Percentiles rank a stretch among this genome's conserved stretches.
These are phyloP conservation scores for Elaphurus davidianus DNA, from an alignment of 2,113 vertebrate species.

Conservation along the genomic window DNA sequence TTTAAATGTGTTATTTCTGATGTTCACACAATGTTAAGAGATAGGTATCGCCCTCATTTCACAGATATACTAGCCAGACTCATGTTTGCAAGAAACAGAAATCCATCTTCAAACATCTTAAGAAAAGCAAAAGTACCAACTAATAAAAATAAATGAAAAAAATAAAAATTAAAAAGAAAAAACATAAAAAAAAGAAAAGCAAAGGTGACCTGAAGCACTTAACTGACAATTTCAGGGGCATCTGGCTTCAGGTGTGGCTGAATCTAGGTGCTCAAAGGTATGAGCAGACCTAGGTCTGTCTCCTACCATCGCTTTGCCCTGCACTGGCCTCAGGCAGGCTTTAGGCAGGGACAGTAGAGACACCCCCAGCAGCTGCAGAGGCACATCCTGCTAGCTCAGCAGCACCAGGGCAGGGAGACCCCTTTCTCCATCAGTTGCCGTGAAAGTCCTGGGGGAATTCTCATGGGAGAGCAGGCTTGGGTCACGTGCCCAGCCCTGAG, in stretches of 20 bases:
- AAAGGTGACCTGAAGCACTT: not conserved
- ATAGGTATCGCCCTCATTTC: not conserved
- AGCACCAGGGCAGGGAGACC: not conserved
- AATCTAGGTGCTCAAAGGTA: not conserved
- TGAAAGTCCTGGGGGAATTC: not conserved
- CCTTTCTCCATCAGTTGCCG: not conserved
- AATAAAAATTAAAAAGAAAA: too few relatives aligned
- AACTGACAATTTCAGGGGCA: not conserved
- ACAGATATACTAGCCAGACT: not conserved
- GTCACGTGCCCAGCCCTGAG: not conserved
- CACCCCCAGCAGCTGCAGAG: not conserved
- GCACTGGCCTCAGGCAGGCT: not conserved
- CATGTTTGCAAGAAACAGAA: slow-evolving; percentile 18
- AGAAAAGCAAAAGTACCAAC: not conserved
- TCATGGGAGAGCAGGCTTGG: not conserved
- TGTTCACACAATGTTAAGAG: not conserved
- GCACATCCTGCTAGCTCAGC: not conserved
- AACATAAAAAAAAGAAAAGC: not conserved
- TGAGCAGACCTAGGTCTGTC: not conserved
- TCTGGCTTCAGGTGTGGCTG: not conserved
- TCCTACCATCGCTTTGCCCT: not conserved
- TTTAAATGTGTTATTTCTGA: not conserved
- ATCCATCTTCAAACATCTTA: not conserved
- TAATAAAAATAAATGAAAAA: too few relatives aligned
- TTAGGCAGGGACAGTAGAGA: not conserved